Base-by-base conservation (phyloP, 2,888 invertebrate species). In the Germaria angustata region DNA sequence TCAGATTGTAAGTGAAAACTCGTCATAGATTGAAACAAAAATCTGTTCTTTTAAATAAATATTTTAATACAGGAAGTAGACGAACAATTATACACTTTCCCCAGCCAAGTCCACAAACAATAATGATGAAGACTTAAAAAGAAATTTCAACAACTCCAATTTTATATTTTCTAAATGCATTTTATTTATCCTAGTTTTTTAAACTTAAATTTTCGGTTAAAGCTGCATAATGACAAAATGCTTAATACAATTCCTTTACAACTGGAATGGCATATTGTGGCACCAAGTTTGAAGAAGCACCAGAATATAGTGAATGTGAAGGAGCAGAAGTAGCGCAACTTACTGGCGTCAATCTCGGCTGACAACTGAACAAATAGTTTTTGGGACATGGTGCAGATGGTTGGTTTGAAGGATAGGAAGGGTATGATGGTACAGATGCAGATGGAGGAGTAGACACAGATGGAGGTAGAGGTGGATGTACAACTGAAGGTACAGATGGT, bases 281-380 rank as follows among this genome's bases (percentile, higher is more conserved):
- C 36, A 85, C 80, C 59, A 86, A 86, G 28, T 89, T 87, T 13
- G 89, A 90, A 83, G 88, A 89, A 57, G 90, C 86, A 8, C 88
- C 89, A 17, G 73, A 49, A 46, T 79, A 84, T 13, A 88, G 85
- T 32, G 36, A 6, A 2, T 17, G 34, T 6, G 57, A 6, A 22
- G 84, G 84, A 68, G 86, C 83, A 51, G 86, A 83, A 2, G 86
- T 80, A 5, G 87, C 72, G 84, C 90, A 90, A 66, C 89, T 88
- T 36, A 87, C 90, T 82, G 89, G 88, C 66, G 86, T 84, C 63
- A 90, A 80, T 0, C 85, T 86, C 51, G 90, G 90, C 61, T 87
- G 86, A 84, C 90, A 90, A 76, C 90, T 90, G 82, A 90, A 86
- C 71, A 90, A 80, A 69, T 89, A 89, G 82, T 88, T 89, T 77